Conservation (phyloP, 2,888 invertebrate genomes). For the Trachelus iudaicus region DNA sequence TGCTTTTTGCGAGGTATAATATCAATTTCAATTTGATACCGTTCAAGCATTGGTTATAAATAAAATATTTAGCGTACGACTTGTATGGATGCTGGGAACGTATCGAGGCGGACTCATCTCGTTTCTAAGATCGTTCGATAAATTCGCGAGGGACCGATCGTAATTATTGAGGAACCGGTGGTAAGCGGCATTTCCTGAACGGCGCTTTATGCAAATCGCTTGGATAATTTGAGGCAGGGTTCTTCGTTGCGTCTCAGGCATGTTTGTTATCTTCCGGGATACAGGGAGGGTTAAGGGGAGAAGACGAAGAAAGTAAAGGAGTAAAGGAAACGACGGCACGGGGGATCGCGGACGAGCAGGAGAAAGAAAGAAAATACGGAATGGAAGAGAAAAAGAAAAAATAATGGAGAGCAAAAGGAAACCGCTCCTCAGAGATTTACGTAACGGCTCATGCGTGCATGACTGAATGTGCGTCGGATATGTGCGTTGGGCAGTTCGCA, state of each 20-base stretch:
- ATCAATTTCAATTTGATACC: neutral
- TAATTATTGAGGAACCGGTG: neutral
- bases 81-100: neutral
- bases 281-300: constrained; percentile 13
- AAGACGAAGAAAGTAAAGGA: constrained; percentile 9
- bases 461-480: constrained; percentile 45
- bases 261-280: constrained; percentile 22
- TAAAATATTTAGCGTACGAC: neutral
- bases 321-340: neutral
- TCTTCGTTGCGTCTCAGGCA: constrained; percentile 19
- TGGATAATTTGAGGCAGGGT: constrained; percentile 20
- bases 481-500: neutral
- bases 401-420: constrained; percentile 19
- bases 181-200: constrained; percentile 7
- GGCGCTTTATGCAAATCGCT: constrained; percentile 22
- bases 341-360: neutral
- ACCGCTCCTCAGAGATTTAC: constrained; percentile 41
- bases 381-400: constrained; percentile 14
- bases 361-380: constrained; percentile 15
- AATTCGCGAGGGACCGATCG: neutral
- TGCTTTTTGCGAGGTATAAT: neutral
- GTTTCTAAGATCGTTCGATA: neutral
- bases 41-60: neutral
- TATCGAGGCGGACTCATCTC: neutral
- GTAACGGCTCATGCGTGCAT: constrained; percentile 41